Percentiles rank a stretch among this genome's conserved stretches.
Evolutionary conservation across 1,140 invertebrate species (phyloP).

Genomic region (Heliothis virescens): DNA sequence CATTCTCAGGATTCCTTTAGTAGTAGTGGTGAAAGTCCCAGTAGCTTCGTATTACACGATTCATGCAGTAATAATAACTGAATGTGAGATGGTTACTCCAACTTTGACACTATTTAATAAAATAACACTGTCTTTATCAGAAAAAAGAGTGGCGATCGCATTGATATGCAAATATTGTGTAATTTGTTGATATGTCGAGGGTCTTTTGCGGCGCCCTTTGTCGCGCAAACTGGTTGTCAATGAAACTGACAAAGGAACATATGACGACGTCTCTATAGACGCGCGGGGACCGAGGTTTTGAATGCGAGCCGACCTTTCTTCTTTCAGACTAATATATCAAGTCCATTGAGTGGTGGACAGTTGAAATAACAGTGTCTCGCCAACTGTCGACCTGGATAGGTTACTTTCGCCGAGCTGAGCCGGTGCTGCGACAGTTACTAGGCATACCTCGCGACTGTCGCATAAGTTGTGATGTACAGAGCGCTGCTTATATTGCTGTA

Average conservation of each 20-base stretch:
- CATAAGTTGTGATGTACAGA: conserved; percentile 18
- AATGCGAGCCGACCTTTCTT: conserved; percentile 67
- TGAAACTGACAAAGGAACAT: conserved; percentile 72
- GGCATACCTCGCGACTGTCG: not conserved
- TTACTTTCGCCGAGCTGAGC: conserved; percentile 53
- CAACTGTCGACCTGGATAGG: conserved; percentile 57
- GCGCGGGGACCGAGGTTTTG: conserved; percentile 66
- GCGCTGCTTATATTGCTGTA: conserved; percentile 28
- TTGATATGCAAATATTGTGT: conserved; percentile 84
- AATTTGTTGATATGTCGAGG: conserved; percentile 85
- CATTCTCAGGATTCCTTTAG: not conserved
- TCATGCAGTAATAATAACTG: conserved; percentile 48
- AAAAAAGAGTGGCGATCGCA: conserved; percentile 64
- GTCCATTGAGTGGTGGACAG: conserved; percentile 67
- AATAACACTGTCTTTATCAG: conserved; percentile 74
- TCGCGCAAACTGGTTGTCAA: conserved; percentile 77
- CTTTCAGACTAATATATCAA: conserved; percentile 73
- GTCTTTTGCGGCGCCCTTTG: conserved; percentile 83
- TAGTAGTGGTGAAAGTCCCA: conserved; percentile 17
- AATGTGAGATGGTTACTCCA: conserved; percentile 62
- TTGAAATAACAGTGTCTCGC: conserved; percentile 73
- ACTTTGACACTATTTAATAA: conserved; percentile 80
- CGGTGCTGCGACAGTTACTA: conserved; percentile 1
- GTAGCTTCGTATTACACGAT: conserved; percentile 35
- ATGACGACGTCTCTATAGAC: conserved; percentile 79